phyloP scores from a whole-genome alignment of 2,797 vertebrate genomes.

The Trachops cirrhosus region DNA sequence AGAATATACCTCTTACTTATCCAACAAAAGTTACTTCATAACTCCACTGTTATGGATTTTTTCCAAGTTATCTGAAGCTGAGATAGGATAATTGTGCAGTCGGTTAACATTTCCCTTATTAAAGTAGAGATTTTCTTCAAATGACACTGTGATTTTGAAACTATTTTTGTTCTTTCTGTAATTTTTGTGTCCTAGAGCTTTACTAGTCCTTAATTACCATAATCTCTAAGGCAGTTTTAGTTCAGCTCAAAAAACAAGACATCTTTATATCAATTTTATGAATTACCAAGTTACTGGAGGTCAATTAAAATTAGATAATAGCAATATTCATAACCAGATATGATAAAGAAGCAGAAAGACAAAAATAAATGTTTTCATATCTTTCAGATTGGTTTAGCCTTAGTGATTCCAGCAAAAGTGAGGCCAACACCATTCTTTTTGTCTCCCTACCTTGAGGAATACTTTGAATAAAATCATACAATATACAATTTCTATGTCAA shows the following conservation, averaged over 20 bases:
- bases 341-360: constrained; percentile 47
- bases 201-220: constrained; percentile 53
- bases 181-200: constrained; percentile 56
- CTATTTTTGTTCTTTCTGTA: constrained; percentile 51
- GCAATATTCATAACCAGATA: constrained; percentile 39
- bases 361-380: constrained; percentile 40
- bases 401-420: not conserved
- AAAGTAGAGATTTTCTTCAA: constrained; percentile 63
- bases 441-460: not conserved
- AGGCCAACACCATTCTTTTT: not conserved
- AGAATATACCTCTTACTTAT: constrained; percentile 47
- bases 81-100: constrained; percentile 37
- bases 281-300: constrained; percentile 4
- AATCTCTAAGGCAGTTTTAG: constrained; percentile 44
- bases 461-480: not conserved
- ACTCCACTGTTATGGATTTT: not conserved
- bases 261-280: constrained; percentile 51
- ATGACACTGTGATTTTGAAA: constrained; percentile 42
- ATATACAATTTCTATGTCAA: not conserved
- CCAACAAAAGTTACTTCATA: not conserved
- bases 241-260: constrained; percentile 24
- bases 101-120: constrained; percentile 41
- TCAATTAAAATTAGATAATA: constrained; percentile 50
- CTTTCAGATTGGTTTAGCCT: constrained; percentile 33
- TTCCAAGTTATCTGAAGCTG: constrained; percentile 40